Conservation (phyloP, 2,888 invertebrate genomes). For the Caenorhabditis macrosperma region DNA sequence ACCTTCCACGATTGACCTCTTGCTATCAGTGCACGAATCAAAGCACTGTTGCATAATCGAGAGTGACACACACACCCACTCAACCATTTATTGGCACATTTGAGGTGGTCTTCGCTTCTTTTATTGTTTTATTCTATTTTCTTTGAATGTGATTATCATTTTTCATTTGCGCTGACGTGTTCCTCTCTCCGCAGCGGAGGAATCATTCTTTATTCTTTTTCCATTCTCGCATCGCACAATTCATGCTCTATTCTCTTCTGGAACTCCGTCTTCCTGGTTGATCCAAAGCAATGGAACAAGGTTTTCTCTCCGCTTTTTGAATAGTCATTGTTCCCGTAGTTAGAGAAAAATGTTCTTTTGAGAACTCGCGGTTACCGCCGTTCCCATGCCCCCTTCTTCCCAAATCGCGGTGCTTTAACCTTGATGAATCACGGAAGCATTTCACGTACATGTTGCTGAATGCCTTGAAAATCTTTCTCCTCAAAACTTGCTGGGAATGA, state of each 20-base stretch:
- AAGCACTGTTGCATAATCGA: constrained; percentile 25
- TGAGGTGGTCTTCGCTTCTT: background rate
- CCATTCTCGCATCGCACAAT: background rate
- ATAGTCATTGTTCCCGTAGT: too few relatives aligned
- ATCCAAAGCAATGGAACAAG: background rate
- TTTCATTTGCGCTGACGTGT: background rate
- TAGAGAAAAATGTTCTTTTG: too few relatives aligned
- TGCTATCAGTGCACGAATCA: background rate
- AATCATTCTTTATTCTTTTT: background rate
- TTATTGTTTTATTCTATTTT: constrained; percentile 9
- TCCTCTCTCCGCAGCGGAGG: background rate
- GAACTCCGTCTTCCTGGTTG: background rate
- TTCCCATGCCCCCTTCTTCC: background rate
- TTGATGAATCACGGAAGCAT: background rate
- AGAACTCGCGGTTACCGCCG: background rate
- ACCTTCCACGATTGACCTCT: background rate
- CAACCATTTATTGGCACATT: constrained; percentile 23
- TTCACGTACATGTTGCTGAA: too few relatives aligned
- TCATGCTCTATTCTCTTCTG: too few relatives aligned
- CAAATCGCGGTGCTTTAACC: background rate
- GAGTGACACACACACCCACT: constrained; percentile 1
- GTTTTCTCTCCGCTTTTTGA: background rate
- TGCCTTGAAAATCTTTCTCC: too few relatives aligned
- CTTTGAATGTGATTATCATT: background rate
- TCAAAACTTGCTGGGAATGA: constrained; percentile 31